A percentile compares a stretch with the other conserved stretches of the same genome.
phyloP scores from a whole-genome alignment of 2,797 vertebrate genomes.

The Epinephelus awoara region DNA sequence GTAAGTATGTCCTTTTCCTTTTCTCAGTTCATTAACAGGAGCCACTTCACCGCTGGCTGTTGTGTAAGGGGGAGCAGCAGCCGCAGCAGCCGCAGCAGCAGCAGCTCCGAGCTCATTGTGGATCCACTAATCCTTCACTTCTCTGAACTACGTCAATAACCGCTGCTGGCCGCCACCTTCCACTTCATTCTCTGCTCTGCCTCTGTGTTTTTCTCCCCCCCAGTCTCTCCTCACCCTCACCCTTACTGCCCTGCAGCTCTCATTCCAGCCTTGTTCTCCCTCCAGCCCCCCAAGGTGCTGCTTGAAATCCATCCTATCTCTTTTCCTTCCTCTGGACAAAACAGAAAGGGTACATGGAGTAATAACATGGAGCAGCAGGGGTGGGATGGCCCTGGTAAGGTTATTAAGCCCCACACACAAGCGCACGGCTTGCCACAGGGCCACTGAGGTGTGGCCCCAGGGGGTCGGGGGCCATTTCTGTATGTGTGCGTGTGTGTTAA shows the following conservation, averaged over 20 bases:
- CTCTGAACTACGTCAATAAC: conserved; percentile 70
- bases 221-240: conserved; percentile 17
- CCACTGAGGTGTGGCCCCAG: conserved; percentile 58
- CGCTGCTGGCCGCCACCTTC: conserved; percentile 45
- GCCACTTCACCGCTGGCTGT: conserved; percentile 65
- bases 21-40: conserved; percentile 67
- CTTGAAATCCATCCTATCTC: conserved; percentile 68
- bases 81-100: no score
- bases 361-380: conserved; percentile 77
- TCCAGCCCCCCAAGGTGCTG: conserved; percentile 42
- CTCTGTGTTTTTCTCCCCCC: background rate
- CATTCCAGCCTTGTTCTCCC: conserved; percentile 16
- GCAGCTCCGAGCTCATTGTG: conserved; percentile 71
- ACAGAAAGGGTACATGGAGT: conserved; percentile 62
- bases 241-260: conserved; percentile 46
- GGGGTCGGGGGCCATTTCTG: conserved; percentile 54
- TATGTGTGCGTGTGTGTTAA: conserved; percentile 32
- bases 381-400: conserved; percentile 63
- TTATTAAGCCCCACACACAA: conserved; percentile 73
- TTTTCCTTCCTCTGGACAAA: conserved; percentile 67
- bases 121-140: conserved; percentile 79
- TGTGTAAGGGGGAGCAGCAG: conserved; percentile 53
- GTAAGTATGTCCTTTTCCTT: conserved; percentile 50
- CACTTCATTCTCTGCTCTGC: conserved; percentile 40
- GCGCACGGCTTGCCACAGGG: conserved; percentile 65